Evolutionary conservation across 2,113 vertebrate species (phyloP).

Genomic region (Helogale parvula): DNA sequence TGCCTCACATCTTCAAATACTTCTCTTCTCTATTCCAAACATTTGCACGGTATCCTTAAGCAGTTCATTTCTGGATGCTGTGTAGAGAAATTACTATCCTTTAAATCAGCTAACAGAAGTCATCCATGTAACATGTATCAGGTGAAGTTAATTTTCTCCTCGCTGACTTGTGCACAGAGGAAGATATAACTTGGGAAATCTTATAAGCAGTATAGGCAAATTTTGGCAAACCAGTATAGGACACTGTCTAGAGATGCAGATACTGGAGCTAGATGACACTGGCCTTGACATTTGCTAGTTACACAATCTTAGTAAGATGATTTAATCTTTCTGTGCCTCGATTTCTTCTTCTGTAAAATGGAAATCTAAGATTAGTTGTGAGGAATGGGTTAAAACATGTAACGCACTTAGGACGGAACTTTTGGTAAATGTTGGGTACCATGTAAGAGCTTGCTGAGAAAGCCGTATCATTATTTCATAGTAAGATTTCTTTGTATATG

Average conservation of each 20-base stretch:
- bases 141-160: constrained; percentile 31
- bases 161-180: constrained; percentile 51
- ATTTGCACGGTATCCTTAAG: constrained; percentile 32
- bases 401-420: neutral
- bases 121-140: neutral
- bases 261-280: neutral
- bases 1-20: constrained; percentile 50
- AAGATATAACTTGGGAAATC: constrained; percentile 35
- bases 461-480: neutral
- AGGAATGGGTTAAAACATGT: neutral
- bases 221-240: neutral
- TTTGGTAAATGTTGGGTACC: neutral
- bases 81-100: constrained; percentile 37
- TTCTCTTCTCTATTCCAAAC: constrained; percentile 29
- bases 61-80: constrained; percentile 54
- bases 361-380: neutral
- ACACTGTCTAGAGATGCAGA: neutral
- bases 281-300: neutral
- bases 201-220: neutral
- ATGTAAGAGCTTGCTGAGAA: neutral
- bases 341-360: neutral
- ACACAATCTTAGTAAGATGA: neutral
- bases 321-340: neutral
- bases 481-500: constrained; percentile 2
- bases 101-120: constrained; percentile 56